Base-by-base conservation (phyloP, 2,797 vertebrate genomes). In the Acipenser ruthenus region DNA sequence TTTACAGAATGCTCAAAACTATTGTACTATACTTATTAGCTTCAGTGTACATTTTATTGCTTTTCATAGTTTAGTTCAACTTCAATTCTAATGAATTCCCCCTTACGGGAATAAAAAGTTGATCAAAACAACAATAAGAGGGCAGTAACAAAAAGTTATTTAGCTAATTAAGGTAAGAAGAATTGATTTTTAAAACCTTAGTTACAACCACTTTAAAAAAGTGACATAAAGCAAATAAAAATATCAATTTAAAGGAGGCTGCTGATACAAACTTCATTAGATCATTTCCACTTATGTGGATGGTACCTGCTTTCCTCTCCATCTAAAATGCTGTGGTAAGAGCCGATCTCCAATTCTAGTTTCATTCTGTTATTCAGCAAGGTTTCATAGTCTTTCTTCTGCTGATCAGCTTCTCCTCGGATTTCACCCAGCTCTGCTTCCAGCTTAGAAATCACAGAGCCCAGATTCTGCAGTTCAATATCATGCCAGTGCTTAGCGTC, bases 401-500 rank as follows among this genome's bases (percentile, higher is more conserved):
- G 93, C 81, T 94, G 92, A 55, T 95, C 92, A 0, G 88, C 89
- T 73, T 98, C 95, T 0, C 71, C 73, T n/a, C 78, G 88, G 15
- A 95, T 83, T 23, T 96, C 93, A 0, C 68, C 50, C 6, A 97
- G 88, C 80, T 98, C 96, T 1, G 91, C 86, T 80, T 98, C 92
- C 82, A 98, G 85, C 76, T 91, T 90, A 67, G 84, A 76, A 23
- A 96, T 91, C 68, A 96, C 86, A 0, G 94, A 92, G 52, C 92
- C 90, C 67, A 98, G 80, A 71, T 95, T 98, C 86, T 96, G 95
- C 66, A 94, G 86, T 81, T 98, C 95, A 12, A 95, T 87, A 68
- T 92, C 87, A 0, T 96, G 94, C 95, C 94, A 96, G 77, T 94
- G 94, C 55, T 88, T 90, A 11, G 95, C 91, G 0, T 98, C 94